Evolutionary conservation across 37 sponge, comb jelly and placozoan genomes (phyloP), one percentile per base, ranked within the genome.

Genomic region (Aplysina aerophoba): DNA sequence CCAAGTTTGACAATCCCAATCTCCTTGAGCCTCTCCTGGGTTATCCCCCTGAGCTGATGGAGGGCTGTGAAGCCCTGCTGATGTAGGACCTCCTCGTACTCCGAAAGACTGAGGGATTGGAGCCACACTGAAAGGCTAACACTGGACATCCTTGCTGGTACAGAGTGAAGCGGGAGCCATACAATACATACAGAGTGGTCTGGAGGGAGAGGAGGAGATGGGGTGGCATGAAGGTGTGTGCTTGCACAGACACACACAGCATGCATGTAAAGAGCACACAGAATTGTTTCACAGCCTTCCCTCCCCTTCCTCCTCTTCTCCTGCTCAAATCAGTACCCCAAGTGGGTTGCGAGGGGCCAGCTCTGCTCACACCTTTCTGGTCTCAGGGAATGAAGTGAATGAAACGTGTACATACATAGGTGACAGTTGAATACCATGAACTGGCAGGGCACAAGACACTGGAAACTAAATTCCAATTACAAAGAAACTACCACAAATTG

Each of bases 1-100:
- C 93, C 93, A 24, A 89, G 77, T 58, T 93, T 93, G 4, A 21
- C 64, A 28, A 93, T 38, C 0, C 93, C 93, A 54, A 94, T 82
- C n/a, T 30, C 72, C 68, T 86, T 88, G 60, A 91, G 55, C 82
- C 53, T 59, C 0, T 81, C 81, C 38, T 57, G 81, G 67, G 67
- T 83, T 20, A 87, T 58, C 0, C 60, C 39, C 0, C 22, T 40
- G 24, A 79, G 44, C 41, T 84, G 84, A 19, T 69, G 21, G 6
- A 50, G 59, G 22, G 75, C 38, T 1, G 59, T 58, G 85, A 80
- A 83, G 12, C 92, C 92, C 16, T 34, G 21, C 0, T 69, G 27
- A 17, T 11, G 78, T 31, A 94, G 84, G 20, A 71, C 27, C n/a
- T 62, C 55, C 15, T 39, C 22, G 40, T 94, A 94, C 83, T 94